These are phyloP conservation scores for Polydrusus cervinus DNA, from an alignment of 2,888 invertebrate species.

Conservation along the genomic window DNA sequence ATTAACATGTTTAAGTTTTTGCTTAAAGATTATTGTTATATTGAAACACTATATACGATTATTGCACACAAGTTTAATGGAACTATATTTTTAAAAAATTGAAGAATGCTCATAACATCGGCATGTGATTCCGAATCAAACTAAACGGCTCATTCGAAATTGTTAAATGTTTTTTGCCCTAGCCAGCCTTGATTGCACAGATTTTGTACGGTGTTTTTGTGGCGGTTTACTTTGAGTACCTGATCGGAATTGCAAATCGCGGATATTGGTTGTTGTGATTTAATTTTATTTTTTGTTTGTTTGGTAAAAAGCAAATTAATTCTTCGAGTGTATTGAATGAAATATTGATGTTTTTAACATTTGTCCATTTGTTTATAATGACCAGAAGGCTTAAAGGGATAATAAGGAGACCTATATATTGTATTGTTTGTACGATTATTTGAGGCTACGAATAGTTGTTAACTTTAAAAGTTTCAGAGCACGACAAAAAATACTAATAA, in stretches of 20 bases:
- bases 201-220: conserved; percentile 26
- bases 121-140: conserved; percentile 12
- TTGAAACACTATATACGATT: too few relatives aligned
- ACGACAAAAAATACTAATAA: too few relatives aligned
- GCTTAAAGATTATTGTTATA: too few relatives aligned
- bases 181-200: conserved; percentile 25
- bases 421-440: too few relatives aligned
- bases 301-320: background rate
- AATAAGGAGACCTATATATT: too few relatives aligned
- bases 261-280: conserved; percentile 24
- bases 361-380: too few relatives aligned
- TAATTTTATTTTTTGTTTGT: conserved; percentile 23
- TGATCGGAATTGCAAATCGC: conserved; percentile 32
- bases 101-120: background rate
- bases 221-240: conserved; percentile 18
- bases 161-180: conserved; percentile 30
- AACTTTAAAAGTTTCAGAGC: too few relatives aligned
- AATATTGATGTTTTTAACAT: too few relatives aligned
- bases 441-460: too few relatives aligned
- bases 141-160: background rate
- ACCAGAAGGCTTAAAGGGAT: too few relatives aligned
- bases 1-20: too few relatives aligned
- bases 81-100: background rate
- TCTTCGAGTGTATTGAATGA: background rate
- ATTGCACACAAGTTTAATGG: too few relatives aligned